These are phyloP conservation scores for Lithophane socia DNA, from an alignment of 2,888 invertebrate species.

Conservation along the genomic window DNA sequence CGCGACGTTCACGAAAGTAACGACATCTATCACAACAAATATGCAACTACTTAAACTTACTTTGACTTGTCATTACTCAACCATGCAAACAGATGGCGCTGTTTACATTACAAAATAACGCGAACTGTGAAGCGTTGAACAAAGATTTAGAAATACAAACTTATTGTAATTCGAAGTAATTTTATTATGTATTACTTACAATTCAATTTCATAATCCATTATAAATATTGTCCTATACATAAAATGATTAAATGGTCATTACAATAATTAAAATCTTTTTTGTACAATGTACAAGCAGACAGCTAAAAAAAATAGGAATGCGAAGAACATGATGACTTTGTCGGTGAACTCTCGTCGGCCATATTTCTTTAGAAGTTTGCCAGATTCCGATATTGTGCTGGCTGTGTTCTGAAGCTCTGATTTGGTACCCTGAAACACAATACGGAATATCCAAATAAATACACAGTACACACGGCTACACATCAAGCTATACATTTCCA, in stretches of 20 bases:
- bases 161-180: constrained; percentile 41
- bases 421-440: constrained; percentile 91
- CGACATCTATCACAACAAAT: constrained; percentile 32
- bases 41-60: neutral
- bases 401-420: constrained; percentile 96
- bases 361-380: constrained; percentile 98
- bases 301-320: constrained; percentile 96
- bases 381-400: constrained; percentile 96
- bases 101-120: neutral
- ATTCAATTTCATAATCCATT: constrained; percentile 56
- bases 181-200: constrained; percentile 58
- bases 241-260: constrained; percentile 45
- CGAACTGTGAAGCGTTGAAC: fast-evolving
- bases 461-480: no score
- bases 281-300: constrained; percentile 98
- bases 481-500: no score
- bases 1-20: neutral
- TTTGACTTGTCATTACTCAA: neutral
- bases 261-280: constrained; percentile 93
- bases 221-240: constrained; percentile 63
- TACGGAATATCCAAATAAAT: neutral
- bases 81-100: constrained; percentile 51
- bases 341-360: constrained; percentile 98
- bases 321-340: constrained; percentile 96
- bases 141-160: neutral